Base-by-base conservation (phyloP, 2,797 vertebrate species). In the Molothrus ater region DNA sequence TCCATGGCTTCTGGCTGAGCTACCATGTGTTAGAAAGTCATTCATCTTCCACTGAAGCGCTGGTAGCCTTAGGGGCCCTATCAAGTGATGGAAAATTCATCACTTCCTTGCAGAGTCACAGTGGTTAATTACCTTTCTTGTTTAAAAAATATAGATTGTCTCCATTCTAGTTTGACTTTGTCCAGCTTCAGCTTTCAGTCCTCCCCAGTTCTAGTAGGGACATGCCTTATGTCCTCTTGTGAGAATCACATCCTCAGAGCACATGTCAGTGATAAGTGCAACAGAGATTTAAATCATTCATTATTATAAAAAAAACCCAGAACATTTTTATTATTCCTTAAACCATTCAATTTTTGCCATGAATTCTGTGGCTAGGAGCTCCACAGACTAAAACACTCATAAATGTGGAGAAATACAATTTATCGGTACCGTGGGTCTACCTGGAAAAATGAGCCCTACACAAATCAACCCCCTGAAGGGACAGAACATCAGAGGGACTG, bases 41-140 rank as follows among this genome's bases (percentile, higher is more conserved):
- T 56, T 54, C 57, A 38, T 81, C 88, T 75, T 66, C 21, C 74
- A 79, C n/a, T 76, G 85, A 88, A 86, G 65, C 51, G 60, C 38
- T 42, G 69, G 69, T 50, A 92, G 70, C 64, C 64, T 85, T 72
- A 75, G 71, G 60, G n/a, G 40, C n/a, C 25, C 71, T 79, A 51
- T 40, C 57, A 92, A 86, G 71, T 50, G 88, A 85, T 28, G 32
- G 80, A 73, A 93, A 85, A 96, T 73, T 85, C 70, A 87, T 84
- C 92, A 90, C 66, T 34, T 81, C 76, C 48, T 81, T 68, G 81
- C 71, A 75, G 45, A 82, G 40, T 47, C 69, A 60, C 60, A 93
- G 57, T 53, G 32, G 53, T 88, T 84, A 94, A 91, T 90, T 91
- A 88, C 38, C 21, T 76, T 56, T 71, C 79, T 61, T 54, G 54